Percentiles rank a stretch among this genome's conserved stretches.
phyloP scores from a whole-genome alignment of 2,888 invertebrate genomes.

The Morinoia aosen region DNA sequence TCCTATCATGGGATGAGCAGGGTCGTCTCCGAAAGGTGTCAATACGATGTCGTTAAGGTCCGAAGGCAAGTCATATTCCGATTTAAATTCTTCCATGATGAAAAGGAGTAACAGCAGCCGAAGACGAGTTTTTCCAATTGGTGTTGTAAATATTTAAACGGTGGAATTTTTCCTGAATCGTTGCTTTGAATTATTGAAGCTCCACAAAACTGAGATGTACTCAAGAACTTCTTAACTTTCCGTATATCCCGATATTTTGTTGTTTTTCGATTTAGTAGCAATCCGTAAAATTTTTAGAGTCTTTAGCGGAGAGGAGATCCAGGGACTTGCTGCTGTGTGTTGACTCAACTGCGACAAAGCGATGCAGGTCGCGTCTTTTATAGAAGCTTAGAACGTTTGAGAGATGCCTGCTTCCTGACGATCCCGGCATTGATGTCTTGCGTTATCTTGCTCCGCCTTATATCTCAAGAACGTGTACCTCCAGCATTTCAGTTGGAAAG shows the following conservation, averaged over 20 bases:
- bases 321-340: neutral
- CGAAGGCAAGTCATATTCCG: neutral
- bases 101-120: neutral
- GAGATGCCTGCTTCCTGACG: neutral
- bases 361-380: neutral
- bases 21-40: neutral
- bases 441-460: neutral
- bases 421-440: neutral
- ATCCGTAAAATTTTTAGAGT: neutral
- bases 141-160: neutral
- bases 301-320: neutral
- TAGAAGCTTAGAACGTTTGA: conserved; percentile 1
- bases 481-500: neutral
- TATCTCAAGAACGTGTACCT: neutral
- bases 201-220: neutral
- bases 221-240: neutral
- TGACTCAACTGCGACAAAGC: neutral
- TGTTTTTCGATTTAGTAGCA: neutral
- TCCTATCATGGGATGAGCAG: neutral
- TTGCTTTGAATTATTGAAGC: neutral
- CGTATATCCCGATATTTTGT: neutral
- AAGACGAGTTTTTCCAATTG: neutral
- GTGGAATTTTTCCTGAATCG: neutral
- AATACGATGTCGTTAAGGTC: neutral
- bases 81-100: neutral